phyloP scores from a whole-genome alignment of 1,140 invertebrate genomes.

The Drosophila kohkoa region DNA sequence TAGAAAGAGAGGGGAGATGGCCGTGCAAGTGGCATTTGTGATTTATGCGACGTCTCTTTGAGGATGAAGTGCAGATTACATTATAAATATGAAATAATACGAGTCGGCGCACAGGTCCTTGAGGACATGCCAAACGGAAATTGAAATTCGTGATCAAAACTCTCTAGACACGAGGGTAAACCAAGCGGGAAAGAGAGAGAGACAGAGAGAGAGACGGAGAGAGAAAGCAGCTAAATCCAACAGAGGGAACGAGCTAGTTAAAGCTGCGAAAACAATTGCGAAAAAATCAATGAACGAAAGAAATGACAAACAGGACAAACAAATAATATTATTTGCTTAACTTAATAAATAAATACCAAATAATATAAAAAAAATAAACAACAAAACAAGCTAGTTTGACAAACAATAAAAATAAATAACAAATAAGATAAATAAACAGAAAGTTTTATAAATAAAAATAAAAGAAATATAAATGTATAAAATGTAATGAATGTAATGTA shows the following conservation, averaged over 20 bases:
- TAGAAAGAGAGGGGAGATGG: background rate
- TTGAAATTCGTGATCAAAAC: slow-evolving; percentile 56
- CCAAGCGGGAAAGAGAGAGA: background rate
- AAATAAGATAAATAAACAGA: too few species aligned
- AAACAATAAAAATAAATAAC: too few species aligned
- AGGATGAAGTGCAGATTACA: slow-evolving; percentile 79
- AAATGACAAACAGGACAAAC: background rate
- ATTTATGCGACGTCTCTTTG: slow-evolving; percentile 79
- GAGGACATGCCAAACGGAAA: slow-evolving; percentile 75
- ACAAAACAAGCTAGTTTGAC: too few species aligned
- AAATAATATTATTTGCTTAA: too few species aligned
- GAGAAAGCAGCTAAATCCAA: slow-evolving; percentile 2
- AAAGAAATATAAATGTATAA: too few species aligned
- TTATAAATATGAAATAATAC: slow-evolving; percentile 82
- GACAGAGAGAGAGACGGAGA: background rate
- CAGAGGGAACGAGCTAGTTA: background rate
- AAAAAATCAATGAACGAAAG: too few species aligned
- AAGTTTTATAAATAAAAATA: too few species aligned
- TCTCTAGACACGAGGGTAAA: background rate
- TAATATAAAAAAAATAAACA: too few species aligned
- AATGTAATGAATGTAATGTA: too few species aligned
- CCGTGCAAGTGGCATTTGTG: slow-evolving; percentile 53
- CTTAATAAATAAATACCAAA: background rate
- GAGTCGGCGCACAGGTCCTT: slow-evolving; percentile 57
- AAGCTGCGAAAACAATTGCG: background rate